These are phyloP conservation scores for Nasonia longicornis DNA, from an alignment of 1,140 invertebrate genomes.

Conservation along the genomic window DNA sequence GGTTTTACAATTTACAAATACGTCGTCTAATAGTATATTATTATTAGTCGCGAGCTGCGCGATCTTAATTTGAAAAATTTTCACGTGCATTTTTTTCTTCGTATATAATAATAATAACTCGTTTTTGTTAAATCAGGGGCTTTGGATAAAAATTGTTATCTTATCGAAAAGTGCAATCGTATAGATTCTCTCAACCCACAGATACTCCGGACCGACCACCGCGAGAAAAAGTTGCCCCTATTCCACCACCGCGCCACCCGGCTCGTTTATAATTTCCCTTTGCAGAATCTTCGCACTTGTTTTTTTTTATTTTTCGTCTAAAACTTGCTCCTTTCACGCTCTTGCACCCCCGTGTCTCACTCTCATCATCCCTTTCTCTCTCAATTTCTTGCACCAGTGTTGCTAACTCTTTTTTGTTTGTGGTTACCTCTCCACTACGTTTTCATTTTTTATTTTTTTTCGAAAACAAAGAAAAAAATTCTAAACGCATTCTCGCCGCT, in stretches of 20 bases:
- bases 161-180: background rate
- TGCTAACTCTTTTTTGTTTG: background rate
- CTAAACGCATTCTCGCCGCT: background rate
- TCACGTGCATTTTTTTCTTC: background rate
- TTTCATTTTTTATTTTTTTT: background rate
- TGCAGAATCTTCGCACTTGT: slow-evolving; percentile 13
- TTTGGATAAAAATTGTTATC: background rate
- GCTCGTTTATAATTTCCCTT: slow-evolving; percentile 45
- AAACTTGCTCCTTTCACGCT: slow-evolving; percentile 6
- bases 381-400: background rate
- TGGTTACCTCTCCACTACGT: background rate
- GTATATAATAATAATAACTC: background rate
- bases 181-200: background rate
- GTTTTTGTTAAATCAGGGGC: background rate
- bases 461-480: background rate
- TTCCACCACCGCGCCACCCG: slow-evolving; percentile 54
- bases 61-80: background rate
- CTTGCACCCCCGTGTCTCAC: background rate
- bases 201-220: background rate
- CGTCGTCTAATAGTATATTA: background rate
- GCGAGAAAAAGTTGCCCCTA: slow-evolving; percentile 16
- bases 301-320: slow-evolving; percentile 20
- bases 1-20: background rate
- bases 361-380: background rate
- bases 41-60: background rate